Evolutionary conservation across 2,797 vertebrate species (phyloP).

Genomic region (Halcyon leucocephala): DNA sequence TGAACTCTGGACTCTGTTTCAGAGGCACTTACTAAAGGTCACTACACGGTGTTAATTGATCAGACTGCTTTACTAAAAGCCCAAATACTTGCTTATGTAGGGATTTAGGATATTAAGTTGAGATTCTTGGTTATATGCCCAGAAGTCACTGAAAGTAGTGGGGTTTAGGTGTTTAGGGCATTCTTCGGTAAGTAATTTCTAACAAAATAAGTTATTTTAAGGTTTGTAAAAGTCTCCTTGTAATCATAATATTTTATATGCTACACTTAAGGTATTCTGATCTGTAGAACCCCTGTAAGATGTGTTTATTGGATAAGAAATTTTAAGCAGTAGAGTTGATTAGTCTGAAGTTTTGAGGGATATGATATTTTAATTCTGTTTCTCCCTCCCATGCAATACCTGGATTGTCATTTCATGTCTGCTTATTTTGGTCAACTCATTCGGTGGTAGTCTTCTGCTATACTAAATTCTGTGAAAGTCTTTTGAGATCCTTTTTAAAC

Average conservation of each 20-base stretch:
- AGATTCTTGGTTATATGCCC: not conserved
- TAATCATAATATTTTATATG: not conserved
- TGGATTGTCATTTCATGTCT: not conserved
- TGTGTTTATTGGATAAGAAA: not conserved
- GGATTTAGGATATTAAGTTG: not conserved
- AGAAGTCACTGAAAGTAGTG: not conserved
- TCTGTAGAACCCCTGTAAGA: not conserved
- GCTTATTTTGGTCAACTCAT: not conserved
- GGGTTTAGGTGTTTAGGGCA: not conserved
- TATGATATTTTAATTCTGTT: not conserved
- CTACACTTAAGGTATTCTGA: not conserved
- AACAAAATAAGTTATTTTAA: not conserved
- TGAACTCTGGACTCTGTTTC: slow-evolving; percentile 29
- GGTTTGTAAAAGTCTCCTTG: not conserved
- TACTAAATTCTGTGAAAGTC: not conserved
- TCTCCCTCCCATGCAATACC: not conserved
- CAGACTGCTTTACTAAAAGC: not conserved
- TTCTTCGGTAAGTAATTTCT: not conserved
- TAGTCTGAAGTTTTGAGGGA: not conserved
- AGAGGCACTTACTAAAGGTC: not conserved
- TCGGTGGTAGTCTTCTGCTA: not conserved
- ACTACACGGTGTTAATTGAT: not conserved
- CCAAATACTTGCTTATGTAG: not conserved
- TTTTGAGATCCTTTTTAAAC: not conserved
- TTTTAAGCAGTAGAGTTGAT: not conserved